phyloP scores from a whole-genome alignment of 2,888 invertebrate genomes.

The Xestia sexstrigata region DNA sequence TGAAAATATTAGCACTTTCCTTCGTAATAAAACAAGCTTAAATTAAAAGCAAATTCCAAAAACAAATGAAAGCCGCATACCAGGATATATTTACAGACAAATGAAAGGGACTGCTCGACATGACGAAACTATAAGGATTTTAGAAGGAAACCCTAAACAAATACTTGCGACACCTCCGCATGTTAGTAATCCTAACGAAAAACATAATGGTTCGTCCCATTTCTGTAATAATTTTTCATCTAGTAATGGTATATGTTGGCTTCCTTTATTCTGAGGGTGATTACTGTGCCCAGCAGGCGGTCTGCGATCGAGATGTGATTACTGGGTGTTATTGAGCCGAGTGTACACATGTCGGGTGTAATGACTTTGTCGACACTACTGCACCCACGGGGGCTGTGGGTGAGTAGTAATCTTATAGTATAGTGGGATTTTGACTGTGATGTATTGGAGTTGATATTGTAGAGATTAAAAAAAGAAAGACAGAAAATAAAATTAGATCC shows the following conservation, averaged over 20 bases:
- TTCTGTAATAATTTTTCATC: not conserved
- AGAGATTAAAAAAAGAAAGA: not conserved
- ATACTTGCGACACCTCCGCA: slow-evolving; percentile 13
- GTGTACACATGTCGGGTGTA: slow-evolving; percentile 28
- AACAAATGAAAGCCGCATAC: not conserved
- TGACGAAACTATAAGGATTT: slow-evolving; percentile 3
- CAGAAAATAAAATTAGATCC: not conserved
- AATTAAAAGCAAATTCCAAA: too few species aligned
- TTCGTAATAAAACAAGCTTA: not conserved
- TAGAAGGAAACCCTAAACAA: slow-evolving; percentile 1
- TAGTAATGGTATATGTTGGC: not conserved
- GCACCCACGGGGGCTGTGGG: slow-evolving; percentile 23
- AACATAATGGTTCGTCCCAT: not conserved
- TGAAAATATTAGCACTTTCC: not conserved
- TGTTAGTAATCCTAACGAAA: slow-evolving; percentile 15
- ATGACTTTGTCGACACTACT: slow-evolving; percentile 19
- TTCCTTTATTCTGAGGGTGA: slow-evolving; percentile 21
- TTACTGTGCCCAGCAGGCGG: slow-evolving; percentile 19
- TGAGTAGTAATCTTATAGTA: not conserved
- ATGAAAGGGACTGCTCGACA: not conserved
- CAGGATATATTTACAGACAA: not conserved
- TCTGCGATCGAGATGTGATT: slow-evolving; percentile 21
- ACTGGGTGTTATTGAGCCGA: not conserved
- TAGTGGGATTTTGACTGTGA: not conserved
- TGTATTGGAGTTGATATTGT: not conserved